Conservation (phyloP, 2,113 vertebrate genomes). For the Euleptes europaea region DNA sequence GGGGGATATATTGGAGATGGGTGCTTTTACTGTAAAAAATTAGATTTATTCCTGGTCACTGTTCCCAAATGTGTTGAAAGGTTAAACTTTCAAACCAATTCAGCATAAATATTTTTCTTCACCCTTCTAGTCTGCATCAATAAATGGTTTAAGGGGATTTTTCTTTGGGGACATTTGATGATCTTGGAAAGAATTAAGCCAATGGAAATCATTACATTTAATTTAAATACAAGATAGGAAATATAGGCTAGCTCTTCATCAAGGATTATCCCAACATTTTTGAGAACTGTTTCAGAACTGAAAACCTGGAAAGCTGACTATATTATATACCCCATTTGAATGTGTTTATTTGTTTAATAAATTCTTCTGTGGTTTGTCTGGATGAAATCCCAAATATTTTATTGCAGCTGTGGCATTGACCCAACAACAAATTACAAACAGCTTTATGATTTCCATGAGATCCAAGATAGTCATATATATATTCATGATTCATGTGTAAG, state of each 20-base stretch:
- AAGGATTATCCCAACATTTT: constrained; percentile 39
- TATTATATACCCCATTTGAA: constrained; percentile 52
- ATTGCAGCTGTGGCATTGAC: constrained; percentile 28
- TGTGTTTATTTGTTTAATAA: constrained; percentile 64
- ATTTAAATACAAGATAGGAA: constrained; percentile 10
- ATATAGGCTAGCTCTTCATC: constrained; percentile 16
- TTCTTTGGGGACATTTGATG: constrained; percentile 3
- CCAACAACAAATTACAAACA: constrained; percentile 45
- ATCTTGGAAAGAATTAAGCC: not conserved
- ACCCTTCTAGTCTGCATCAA: constrained; percentile 1
- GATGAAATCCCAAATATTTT: constrained; percentile 34
- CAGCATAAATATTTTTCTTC: constrained; percentile 17
- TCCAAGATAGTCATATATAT: constrained; percentile 13
- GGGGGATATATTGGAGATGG: not conserved
- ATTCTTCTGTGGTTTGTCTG: constrained; percentile 52
- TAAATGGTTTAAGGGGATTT: not conserved
- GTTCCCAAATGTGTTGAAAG: constrained; percentile 33
- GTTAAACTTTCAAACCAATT: constrained; percentile 2
- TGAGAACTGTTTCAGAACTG: constrained; percentile 38
- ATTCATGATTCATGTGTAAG: too few species aligned
- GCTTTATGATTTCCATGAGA: constrained; percentile 19
- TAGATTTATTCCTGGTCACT: constrained; percentile 8
- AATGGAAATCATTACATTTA: constrained; percentile 14
- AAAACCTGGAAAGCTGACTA: constrained; percentile 51
- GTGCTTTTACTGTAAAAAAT: not conserved